Base-by-base conservation (phyloP, 2,797 vertebrate genomes). In the Smutsia temminckii region DNA sequence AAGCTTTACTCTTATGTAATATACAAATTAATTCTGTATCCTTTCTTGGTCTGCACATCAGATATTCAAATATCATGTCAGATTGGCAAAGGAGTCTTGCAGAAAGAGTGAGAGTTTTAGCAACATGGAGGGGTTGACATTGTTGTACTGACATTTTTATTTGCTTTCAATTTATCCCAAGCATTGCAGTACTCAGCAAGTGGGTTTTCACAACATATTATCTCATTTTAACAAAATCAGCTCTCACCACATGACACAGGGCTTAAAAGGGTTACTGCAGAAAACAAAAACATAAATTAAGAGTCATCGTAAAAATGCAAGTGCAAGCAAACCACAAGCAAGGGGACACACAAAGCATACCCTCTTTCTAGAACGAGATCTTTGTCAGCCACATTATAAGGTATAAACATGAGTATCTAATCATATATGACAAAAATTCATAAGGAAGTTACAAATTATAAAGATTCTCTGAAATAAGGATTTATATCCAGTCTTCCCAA, bases 201-300 rank as follows among this genome's bases (percentile, higher is more conserved):
- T 92, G 34, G 32, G 49, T 80, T 95, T 93, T 46, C 11, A 42
- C 53, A 85, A 23, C 69, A 40, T 55, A 93, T 71, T 90, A 66
- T 71, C 40, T 74, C 18, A 49, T 63, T 66, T 80, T 84, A 84
- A 93, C 79, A 88, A 83, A 64, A 74, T 72, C 40, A 69, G 16
- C 4, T 57, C 77, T 85, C 46, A 71, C 17, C 51, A 34, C 27
- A 71, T 61, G 32, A 93, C 32, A 80, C 2, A 1, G 4, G 25
- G 4, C 29, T 89, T 69, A 63, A 68, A 86, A 89, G 3, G 21
- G 59, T 87, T 68, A 78, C 34, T 69, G 29, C 34, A 32, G 77
- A n/a, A 80, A 87, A 64, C 1, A 79, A 77, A 21, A 87, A 87
- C 10, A 49, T 40, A 72, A 84, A 90, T 14, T 63, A 74, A 87